A percentile compares a stretch with the other conserved stretches of the same genome.
These are phyloP conservation scores for Neotoma lepida DNA, from an alignment of 2,113 vertebrate species.

Conservation along the genomic window DNA sequence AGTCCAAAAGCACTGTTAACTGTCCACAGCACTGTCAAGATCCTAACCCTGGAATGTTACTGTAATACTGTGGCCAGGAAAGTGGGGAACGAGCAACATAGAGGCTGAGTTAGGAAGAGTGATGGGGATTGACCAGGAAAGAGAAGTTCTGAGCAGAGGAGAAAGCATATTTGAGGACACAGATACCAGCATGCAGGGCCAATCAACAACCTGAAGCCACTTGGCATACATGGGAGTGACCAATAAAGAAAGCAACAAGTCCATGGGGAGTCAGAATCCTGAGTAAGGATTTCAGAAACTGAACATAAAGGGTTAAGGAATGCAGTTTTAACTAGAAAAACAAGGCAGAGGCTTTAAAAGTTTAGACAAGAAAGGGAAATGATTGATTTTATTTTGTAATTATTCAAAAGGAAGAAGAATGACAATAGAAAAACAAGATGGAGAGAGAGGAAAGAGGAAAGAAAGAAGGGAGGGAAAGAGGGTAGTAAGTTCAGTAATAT, in stretches of 20 bases:
- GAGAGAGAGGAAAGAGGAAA: background rate
- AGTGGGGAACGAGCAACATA: rapidly evolving
- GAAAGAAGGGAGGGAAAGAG: background rate
- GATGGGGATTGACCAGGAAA: background rate
- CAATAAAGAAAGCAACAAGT: background rate
- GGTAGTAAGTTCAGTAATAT: background rate
- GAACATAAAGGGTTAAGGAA: background rate
- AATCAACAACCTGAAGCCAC: background rate
- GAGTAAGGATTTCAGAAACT: background rate
- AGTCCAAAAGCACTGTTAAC: background rate
- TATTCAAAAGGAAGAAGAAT: background rate
- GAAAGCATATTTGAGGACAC: background rate
- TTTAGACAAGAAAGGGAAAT: background rate
- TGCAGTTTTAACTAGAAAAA: background rate
- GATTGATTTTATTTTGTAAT: background rate
- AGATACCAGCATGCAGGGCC: background rate
- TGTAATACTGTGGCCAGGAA: background rate
- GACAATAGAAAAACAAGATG: background rate
- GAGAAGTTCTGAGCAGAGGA: background rate
- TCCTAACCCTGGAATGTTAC: background rate
- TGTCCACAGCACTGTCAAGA: background rate
- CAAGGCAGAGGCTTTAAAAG: background rate
- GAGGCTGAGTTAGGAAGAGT: background rate
- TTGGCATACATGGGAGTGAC: background rate
- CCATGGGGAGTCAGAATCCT: background rate